Conservation (phyloP, 2,113 vertebrate genomes). For the Cavia porcellus region DNA sequence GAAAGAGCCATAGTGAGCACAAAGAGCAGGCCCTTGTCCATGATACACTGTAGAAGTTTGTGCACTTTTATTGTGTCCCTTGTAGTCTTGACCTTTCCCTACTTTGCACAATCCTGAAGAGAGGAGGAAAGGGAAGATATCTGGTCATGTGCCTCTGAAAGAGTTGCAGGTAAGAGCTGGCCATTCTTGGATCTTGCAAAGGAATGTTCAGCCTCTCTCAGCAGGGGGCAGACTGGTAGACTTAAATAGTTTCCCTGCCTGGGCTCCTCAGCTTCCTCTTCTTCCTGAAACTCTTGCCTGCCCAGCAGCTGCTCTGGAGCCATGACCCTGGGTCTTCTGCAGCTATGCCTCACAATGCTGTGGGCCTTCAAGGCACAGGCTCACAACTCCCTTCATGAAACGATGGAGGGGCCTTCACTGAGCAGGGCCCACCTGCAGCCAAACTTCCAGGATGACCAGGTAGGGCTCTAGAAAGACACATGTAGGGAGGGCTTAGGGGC, state of each 20-base stretch:
- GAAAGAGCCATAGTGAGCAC: not conserved
- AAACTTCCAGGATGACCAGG: not conserved
- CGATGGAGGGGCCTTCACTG: not conserved
- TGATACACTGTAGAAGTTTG: not conserved
- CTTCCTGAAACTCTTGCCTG: not conserved
- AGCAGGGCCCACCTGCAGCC: not conserved
- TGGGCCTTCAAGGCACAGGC: not conserved
- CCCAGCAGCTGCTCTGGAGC: not conserved
- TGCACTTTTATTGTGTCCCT: not conserved
- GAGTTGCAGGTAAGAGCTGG: not conserved
- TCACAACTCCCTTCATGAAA: not conserved
- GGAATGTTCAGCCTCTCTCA: not conserved
- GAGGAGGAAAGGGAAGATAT: not conserved
- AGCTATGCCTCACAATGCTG: not conserved
- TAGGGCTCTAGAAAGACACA: not conserved
- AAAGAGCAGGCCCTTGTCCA: not conserved
- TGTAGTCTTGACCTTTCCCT: not conserved
- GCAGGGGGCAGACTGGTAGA: not conserved
- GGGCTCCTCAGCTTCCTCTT: not conserved
- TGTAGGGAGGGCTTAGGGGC: too few relatives aligned
- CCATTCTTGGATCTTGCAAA: not conserved
- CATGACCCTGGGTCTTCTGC: not conserved
- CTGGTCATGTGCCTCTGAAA: not conserved
- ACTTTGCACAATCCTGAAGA: constrained; percentile 38
- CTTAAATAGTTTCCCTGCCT: not conserved